Conservation (phyloP, 2,888 invertebrate species). For the Trypoxylon attenuatum region DNA sequence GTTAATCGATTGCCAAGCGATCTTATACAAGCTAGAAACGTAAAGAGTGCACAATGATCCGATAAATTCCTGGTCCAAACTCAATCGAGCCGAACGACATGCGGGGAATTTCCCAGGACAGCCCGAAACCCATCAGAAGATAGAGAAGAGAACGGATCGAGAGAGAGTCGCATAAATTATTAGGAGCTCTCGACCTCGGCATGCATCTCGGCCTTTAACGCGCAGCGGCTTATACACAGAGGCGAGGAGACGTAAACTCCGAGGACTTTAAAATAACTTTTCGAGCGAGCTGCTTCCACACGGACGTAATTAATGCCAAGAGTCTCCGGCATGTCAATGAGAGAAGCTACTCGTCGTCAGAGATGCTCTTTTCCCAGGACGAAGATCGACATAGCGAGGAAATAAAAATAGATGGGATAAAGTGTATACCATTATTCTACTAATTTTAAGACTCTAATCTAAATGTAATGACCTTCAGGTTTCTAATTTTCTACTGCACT, state of each 20-base stretch:
- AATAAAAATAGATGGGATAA: background rate
- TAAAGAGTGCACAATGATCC: constrained; percentile 23
- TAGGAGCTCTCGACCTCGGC: no score
- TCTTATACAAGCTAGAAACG: no score
- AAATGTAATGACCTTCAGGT: no score
- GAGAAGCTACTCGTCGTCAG: no score
- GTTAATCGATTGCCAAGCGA: no score
- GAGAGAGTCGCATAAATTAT: constrained; percentile 50
- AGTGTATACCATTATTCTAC: no score
- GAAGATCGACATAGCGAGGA: no score
- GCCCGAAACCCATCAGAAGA: constrained; percentile 38
- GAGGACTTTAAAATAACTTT: constrained; percentile 43
- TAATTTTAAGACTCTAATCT: no score
- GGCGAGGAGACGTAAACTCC: constrained; percentile 37
- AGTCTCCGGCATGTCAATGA: constrained; percentile 41
- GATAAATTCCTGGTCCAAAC: constrained; percentile 17
- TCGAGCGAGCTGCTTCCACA: constrained; percentile 27
- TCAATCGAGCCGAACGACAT: constrained; percentile 34
- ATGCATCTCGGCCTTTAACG: no score
- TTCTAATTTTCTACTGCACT: no score
- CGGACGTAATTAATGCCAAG: constrained; percentile 48
- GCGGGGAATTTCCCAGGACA: constrained; percentile 34
- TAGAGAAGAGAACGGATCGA: constrained; percentile 24
- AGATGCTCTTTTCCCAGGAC: no score
- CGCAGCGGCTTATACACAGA: constrained; percentile 39